Conservation (phyloP, 1,140 invertebrate species). For the Caerostris extrusa region DNA sequence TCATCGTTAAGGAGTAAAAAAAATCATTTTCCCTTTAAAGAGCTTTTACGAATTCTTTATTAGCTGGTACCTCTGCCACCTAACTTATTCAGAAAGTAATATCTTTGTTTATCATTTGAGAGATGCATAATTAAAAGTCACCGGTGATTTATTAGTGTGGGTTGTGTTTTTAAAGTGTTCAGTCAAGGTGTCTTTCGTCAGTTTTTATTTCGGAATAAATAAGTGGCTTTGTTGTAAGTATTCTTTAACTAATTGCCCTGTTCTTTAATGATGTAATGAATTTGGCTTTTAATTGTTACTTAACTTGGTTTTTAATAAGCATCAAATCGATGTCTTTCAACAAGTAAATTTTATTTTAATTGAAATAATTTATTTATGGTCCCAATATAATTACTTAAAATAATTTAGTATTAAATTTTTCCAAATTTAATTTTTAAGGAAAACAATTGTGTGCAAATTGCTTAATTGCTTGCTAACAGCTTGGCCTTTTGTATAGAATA, state of each 20-base stretch:
- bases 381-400: too few species aligned
- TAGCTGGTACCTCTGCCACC: background rate
- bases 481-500: too few species aligned
- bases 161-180: background rate
- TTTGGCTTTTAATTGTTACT: too few species aligned
- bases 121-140: constrained; percentile 10
- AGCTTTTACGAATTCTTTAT: background rate
- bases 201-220: background rate
- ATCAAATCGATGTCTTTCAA: too few species aligned
- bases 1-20: background rate
- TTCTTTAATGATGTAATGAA: background rate
- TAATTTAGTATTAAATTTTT: too few species aligned
- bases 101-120: constrained; percentile 10
- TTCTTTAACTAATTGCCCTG: background rate
- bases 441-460: too few species aligned
- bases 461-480: too few species aligned
- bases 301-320: too few species aligned
- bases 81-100: constrained; percentile 13
- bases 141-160: background rate
- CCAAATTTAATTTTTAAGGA: too few species aligned
- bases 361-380: too few species aligned
- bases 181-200: background rate
- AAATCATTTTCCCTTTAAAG: background rate
- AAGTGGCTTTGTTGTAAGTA: background rate
- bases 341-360: too few species aligned